A percentile compares a stretch with the other conserved stretches of the same genome.
Evolutionary conservation across 2,113 vertebrate species (phyloP).

Genomic region (Ciconia boyciana): DNA sequence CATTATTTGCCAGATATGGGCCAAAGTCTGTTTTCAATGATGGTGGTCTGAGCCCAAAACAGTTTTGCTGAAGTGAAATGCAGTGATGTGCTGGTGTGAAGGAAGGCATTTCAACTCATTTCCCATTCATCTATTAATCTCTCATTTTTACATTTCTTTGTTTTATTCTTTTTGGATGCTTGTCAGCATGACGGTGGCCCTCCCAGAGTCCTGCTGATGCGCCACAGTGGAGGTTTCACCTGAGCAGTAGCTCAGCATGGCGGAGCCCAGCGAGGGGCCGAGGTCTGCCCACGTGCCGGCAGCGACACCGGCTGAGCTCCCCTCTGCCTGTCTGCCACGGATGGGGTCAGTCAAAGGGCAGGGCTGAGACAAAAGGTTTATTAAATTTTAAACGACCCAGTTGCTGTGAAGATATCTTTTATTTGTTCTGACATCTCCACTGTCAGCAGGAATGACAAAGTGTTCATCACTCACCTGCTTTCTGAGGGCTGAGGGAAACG

Average conservation of each 20-base stretch:
- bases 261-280: rapidly evolving
- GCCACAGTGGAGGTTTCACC: neutral
- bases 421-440: conserved; percentile 8
- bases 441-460: neutral
- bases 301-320: rapidly evolving
- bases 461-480: neutral
- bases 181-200: neutral
- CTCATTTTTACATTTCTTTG: neutral
- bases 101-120: neutral
- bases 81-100: neutral
- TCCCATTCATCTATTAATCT: neutral
- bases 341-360: neutral
- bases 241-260: neutral
- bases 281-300: rapidly evolving
- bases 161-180: neutral
- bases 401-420: neutral
- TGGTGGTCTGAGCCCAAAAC: neutral
- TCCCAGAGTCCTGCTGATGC: neutral
- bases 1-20: neutral
- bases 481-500: neutral
- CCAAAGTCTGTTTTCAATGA: neutral
- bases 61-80: neutral
- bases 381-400: neutral
- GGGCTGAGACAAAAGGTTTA: neutral
- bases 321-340: rapidly evolving